phyloP scores from a whole-genome alignment of 2,888 invertebrate species.

The Anagyrus pseudococci region DNA sequence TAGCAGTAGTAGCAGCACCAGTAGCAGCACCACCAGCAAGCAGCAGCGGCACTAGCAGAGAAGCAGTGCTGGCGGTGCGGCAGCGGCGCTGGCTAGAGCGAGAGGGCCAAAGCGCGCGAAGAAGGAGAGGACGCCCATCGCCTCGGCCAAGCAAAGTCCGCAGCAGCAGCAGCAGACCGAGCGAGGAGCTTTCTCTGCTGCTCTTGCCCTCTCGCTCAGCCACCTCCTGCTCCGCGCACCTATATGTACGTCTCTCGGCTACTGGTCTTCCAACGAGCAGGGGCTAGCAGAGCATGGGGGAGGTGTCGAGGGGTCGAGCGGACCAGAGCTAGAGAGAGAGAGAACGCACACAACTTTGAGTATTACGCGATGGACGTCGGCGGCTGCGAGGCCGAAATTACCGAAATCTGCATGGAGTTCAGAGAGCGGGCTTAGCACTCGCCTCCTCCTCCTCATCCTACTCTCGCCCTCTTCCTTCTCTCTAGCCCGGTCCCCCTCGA shows the following conservation, averaged over 20 bases:
- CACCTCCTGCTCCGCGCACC: conserved; percentile 14
- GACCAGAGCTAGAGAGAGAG: conserved; percentile 20
- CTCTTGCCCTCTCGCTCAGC: conserved; percentile 37
- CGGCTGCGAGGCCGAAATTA: conserved; percentile 56
- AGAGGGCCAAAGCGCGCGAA: conserved; percentile 2
- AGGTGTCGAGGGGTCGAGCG: background rate
- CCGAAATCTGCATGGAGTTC: conserved; percentile 54
- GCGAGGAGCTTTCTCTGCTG: conserved; percentile 43
- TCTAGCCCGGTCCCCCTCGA: too few species aligned
- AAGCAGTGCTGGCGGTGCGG: background rate
- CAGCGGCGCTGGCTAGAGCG: too few species aligned
- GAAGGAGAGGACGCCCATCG: conserved; percentile 12
- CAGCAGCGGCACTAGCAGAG: background rate
- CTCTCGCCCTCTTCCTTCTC: conserved; percentile 41
- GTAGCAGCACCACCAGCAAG: conserved; percentile 40
- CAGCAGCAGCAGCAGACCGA: conserved; percentile 50
- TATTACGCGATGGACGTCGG: conserved; percentile 58
- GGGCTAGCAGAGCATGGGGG: conserved; percentile 6
- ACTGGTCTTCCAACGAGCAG: too few species aligned
- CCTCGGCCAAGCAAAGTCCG: conserved; percentile 60
- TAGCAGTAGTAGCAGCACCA: too few species aligned
- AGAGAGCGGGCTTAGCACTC: conserved; percentile 3
- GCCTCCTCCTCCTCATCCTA: background rate
- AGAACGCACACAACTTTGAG: conserved; percentile 55
- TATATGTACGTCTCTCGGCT: conserved; percentile 42